phyloP scores from a whole-genome alignment of 1,140 invertebrate species.

The Drosophila kohkoa region DNA sequence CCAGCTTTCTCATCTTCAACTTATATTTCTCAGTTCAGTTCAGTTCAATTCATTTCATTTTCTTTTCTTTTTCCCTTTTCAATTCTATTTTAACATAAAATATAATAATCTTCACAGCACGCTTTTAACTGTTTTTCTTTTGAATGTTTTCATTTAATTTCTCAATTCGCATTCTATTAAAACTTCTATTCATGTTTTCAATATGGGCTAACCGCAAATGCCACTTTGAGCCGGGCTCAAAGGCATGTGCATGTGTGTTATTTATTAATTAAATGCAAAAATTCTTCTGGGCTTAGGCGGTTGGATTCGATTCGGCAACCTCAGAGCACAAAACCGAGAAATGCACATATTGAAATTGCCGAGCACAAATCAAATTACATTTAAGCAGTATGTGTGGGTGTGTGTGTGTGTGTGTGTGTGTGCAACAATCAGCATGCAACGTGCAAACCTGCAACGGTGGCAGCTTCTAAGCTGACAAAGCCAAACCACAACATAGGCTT shows the following conservation, averaged over 20 bases:
- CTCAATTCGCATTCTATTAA: no score
- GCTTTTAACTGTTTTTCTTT: no score
- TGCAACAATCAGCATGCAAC: conserved; percentile 11
- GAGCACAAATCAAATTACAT: conserved; percentile 20
- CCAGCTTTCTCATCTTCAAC: no score
- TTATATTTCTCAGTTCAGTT: no score
- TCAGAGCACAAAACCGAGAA: conserved; percentile 15
- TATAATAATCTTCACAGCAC: no score
- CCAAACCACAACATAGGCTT: conserved; percentile 39
- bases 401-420: background rate
- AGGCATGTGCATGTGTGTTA: conserved; percentile 9
- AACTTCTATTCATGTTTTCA: background rate
- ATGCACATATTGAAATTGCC: conserved; percentile 46
- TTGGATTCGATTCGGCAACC: background rate
- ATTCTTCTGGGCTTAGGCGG: conserved; percentile 16
- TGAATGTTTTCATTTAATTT: no score
- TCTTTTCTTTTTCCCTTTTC: no score
- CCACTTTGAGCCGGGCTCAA: background rate
- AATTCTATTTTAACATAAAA: no score
- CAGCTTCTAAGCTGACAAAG: conserved; percentile 5
- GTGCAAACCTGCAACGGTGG: conserved; percentile 15
- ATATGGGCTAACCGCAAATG: conserved; percentile 15
- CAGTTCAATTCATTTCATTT: no score
- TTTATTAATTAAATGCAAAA: conserved; percentile 44
- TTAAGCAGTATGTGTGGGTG: background rate